Evolutionary conservation across 2,113 vertebrate genomes (phyloP), one percentile per base, ranked within the genome.

Genomic region (Cyprichromis sp.): DNA sequence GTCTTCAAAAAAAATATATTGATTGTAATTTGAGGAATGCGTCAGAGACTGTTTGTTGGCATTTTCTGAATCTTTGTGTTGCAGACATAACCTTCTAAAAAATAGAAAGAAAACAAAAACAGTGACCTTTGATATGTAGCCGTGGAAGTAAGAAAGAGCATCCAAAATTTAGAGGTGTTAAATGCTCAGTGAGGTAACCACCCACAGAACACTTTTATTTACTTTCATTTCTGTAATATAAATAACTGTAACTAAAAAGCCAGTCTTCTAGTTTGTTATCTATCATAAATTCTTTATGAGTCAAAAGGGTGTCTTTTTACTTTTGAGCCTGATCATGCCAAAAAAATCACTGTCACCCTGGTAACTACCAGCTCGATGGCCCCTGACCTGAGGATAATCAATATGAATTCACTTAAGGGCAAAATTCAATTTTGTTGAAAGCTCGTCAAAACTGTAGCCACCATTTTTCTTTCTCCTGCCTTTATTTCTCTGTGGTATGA

Each of bases 401-500:
- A 86, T 81, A 73, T 76, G 29, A 50, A 81, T 81, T 80, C 63
- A 47, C 79, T 73, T 59, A 54, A 29, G 12, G 8, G 24, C 16
- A 42, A 80, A 80, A 53, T 17, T n/a, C n/a, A 81, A 66, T 52
- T 85, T 80, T 79, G 40, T 31, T 68, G 50, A 52, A 54, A 63
- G 50, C 47, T 19, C 38, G 17, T 66, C 55, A 85, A 66, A 68
- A 29, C 17, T 29, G 24, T 81, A 29, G 13, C 21, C 14, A 9
- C 3, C 0, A 29, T 54, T 34, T 42, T 34, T 54, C 7, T 86
- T 53, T 54, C 7, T 0, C 21, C 6, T 45, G 11, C 26, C 34
- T 17, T 26, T 5, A 19, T 36, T 59, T 31, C 6, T 31, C 78
- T 61, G 9, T 36, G 14, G 10, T 14, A 47, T 81, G 36, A 53